phyloP scores from a whole-genome alignment of 1,140 invertebrate genomes.

The Drosophila tsacasi region DNA sequence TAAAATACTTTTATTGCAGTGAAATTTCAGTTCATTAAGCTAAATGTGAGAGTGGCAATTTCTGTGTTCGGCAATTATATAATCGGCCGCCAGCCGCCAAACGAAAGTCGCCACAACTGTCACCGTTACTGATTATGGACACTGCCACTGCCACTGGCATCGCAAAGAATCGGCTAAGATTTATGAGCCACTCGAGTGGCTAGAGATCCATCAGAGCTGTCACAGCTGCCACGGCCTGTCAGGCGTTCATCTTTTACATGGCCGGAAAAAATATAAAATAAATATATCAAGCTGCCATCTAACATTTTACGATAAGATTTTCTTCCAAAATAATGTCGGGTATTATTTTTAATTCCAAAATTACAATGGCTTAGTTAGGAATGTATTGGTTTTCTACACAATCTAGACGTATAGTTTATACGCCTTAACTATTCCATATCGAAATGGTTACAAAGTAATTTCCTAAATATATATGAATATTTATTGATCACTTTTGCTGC shows the following conservation, averaged over 20 bases:
- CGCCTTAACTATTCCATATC: neutral
- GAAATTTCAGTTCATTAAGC: constrained; percentile 79
- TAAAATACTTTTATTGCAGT: constrained; percentile 76
- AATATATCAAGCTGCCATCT: neutral
- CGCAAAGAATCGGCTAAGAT: constrained; percentile 41
- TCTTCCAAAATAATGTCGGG: neutral
- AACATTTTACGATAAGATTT: neutral
- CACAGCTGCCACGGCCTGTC: constrained; percentile 3
- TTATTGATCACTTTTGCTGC: too few relatives aligned
- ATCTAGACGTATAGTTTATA: neutral
- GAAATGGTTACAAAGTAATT: neutral
- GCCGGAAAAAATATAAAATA: neutral
- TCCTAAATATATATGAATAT: too few relatives aligned
- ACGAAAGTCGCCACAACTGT: constrained; percentile 40
- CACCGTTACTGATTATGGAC: constrained; percentile 12
- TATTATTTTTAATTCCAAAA: constrained; percentile 1
- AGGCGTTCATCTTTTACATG: constrained; percentile 2
- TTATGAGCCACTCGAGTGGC: constrained; percentile 33
- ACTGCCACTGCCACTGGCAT: constrained; percentile 6
- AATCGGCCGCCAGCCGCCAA: constrained; percentile 42
- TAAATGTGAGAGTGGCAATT: constrained; percentile 66
- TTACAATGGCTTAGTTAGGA: neutral
- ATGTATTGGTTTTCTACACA: neutral
- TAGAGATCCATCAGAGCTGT: constrained; percentile 28
- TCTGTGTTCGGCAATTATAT: constrained; percentile 67